A percentile compares a stretch with the other conserved stretches of the same genome.
Conservation (phyloP, 2,113 vertebrate genomes). For the Vireo altiloquus region DNA sequence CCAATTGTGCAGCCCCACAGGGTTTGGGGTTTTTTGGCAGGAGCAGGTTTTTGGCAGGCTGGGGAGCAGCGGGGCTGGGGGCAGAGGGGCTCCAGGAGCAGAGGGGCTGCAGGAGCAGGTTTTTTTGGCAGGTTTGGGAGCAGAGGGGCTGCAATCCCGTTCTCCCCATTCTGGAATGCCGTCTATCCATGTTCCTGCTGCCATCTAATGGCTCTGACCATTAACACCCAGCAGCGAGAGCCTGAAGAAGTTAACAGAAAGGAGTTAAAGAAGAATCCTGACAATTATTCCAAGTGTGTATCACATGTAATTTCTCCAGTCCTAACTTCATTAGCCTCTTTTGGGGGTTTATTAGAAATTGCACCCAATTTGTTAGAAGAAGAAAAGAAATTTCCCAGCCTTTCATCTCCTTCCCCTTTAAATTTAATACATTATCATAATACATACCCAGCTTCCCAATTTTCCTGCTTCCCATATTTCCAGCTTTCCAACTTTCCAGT, state of each 20-base stretch:
- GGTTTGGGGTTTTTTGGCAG: rapidly evolving
- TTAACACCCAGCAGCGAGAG: neutral
- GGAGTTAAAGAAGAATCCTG: too few relatives aligned
- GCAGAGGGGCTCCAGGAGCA: neutral
- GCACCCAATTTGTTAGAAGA: too few relatives aligned
- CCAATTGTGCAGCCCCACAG: neutral
- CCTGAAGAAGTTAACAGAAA: neutral
- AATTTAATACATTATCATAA: too few relatives aligned
- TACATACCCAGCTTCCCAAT: too few relatives aligned
- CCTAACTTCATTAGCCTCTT: too few relatives aligned
- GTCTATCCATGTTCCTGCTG: constrained; percentile 61
- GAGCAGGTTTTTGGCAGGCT: neutral
- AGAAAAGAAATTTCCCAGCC: too few relatives aligned
- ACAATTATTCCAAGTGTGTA: too few relatives aligned
- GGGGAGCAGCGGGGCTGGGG: neutral
- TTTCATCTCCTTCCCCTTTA: too few relatives aligned
- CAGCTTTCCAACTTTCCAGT: neutral
- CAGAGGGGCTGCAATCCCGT: neutral
- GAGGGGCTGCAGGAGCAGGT: neutral
- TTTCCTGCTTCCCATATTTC: too few relatives aligned
- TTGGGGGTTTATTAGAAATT: too few relatives aligned
- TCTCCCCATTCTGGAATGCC: rapidly evolving
- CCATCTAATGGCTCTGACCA: constrained; percentile 48
- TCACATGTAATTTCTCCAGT: too few relatives aligned
- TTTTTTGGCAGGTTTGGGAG: neutral